Evolutionary conservation across 2,113 vertebrate genomes (phyloP).

Genomic region (Coryphaenoides rupestris): DNA sequence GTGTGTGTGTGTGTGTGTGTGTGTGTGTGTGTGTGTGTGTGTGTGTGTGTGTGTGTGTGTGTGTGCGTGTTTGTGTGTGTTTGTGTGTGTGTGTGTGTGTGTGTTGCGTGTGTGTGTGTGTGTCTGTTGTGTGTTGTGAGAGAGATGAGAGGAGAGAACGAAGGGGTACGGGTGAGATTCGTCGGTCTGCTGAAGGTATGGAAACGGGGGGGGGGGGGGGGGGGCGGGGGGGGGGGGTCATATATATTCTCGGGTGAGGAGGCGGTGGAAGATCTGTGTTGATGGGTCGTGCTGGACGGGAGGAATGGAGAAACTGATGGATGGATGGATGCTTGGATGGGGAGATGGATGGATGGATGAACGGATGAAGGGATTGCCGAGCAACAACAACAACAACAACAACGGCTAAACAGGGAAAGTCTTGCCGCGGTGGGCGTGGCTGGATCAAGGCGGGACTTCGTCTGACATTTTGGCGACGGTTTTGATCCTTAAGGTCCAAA

Average conservation of each 20-base stretch:
- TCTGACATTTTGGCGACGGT: conserved; percentile 1
- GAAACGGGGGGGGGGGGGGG: not conserved
- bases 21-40: no score
- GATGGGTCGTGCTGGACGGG: not conserved
- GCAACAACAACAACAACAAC: no score
- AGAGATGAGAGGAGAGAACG: no score
- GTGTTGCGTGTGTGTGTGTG: no score
- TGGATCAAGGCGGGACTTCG: not conserved
- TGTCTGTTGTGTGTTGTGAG: no score
- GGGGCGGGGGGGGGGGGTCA: not conserved
- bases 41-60: no score
- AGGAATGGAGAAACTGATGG: not conserved
- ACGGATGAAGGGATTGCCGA: not conserved
- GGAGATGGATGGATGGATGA: not conserved
- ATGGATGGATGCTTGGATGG: not conserved
- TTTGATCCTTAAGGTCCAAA: not conserved
- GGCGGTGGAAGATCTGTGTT: not conserved
- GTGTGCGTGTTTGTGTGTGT: no score
- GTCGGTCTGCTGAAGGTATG: not conserved
- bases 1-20: no score
- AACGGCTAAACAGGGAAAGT: not conserved
- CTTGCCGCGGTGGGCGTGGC: not conserved
- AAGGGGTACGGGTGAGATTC: no score
- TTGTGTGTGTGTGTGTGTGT: no score
- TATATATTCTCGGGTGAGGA: not conserved